A percentile compares a stretch with the other conserved stretches of the same genome.
Evolutionary conservation across 2,797 vertebrate species (phyloP).

Genomic region (Peromyscus attwateri): DNA sequence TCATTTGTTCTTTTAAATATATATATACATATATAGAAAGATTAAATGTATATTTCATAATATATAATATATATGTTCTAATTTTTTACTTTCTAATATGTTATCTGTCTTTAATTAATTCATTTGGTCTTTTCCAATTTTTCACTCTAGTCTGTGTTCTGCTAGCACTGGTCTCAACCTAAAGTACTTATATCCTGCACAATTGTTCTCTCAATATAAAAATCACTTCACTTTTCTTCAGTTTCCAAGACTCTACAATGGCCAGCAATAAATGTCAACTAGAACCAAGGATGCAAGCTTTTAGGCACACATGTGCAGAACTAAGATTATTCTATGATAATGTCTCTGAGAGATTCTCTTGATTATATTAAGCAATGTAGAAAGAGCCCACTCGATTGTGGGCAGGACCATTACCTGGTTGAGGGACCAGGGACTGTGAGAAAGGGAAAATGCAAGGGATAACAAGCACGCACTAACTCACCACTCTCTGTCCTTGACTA

Average conservation of each 20-base stretch:
- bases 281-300: neutral
- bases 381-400: neutral
- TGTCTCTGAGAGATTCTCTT: neutral
- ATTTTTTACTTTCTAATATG: neutral
- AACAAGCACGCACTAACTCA: neutral
- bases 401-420: neutral
- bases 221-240: neutral
- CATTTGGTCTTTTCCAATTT: conserved; percentile 10
- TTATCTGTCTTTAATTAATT: neutral
- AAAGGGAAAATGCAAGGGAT: neutral
- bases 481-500: neutral
- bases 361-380: neutral
- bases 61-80: neutral
- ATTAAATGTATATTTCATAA: neutral
- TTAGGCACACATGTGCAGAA: neutral
- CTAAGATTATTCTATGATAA: neutral
- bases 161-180: neutral
- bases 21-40: neutral
- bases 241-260: neutral
- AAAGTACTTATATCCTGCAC: neutral
- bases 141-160: neutral
- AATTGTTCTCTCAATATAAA: conserved; percentile 8
- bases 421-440: neutral
- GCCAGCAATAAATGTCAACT: neutral
- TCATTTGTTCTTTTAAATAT: neutral